Percentiles rank a stretch among this genome's conserved stretches.
These are phyloP conservation scores for Aspidiotus rigidus DNA, from an alignment of 2,888 invertebrate species.

Conservation along the genomic window DNA sequence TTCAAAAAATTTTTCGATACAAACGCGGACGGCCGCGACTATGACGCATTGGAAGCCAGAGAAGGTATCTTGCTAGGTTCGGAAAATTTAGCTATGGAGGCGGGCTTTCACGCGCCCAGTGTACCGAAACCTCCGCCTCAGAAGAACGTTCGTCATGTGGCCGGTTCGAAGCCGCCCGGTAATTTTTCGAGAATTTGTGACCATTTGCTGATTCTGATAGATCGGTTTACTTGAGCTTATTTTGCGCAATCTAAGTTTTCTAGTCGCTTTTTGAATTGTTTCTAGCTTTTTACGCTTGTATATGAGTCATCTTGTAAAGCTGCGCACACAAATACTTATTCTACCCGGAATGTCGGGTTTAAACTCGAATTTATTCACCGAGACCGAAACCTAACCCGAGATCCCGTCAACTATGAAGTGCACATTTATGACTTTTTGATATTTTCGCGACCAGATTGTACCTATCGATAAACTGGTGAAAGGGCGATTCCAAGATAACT, in stretches of 20 bases:
- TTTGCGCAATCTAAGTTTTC: too few species aligned
- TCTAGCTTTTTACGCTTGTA: too few species aligned
- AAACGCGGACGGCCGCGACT: constrained; percentile 96
- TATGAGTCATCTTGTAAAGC: too few species aligned
- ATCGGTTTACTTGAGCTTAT: too few species aligned
- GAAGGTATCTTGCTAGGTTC: constrained; percentile 68
- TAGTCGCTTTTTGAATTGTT: too few species aligned
- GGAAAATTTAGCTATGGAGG: constrained; percentile 52
- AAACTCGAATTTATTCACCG: too few species aligned
- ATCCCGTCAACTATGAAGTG: too few species aligned
- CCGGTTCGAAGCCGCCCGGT: constrained; percentile 15
- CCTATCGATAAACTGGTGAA: constrained; percentile 92
- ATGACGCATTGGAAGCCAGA: constrained; percentile 83
- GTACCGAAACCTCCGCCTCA: constrained; percentile 18
- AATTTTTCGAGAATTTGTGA: constrained; percentile 5
- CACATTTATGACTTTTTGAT: not conserved
- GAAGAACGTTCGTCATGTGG: constrained; percentile 18
- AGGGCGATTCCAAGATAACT: constrained; percentile 98
- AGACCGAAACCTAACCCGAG: too few species aligned
- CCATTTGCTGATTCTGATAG: too few species aligned
- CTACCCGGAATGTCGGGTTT: too few species aligned
- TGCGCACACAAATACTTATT: too few species aligned
- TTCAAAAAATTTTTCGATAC: constrained; percentile 99
- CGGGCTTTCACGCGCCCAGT: constrained; percentile 48
- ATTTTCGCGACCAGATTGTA: constrained; percentile 60